Percentiles rank a stretch among this genome's conserved stretches.
These are phyloP conservation scores for Arrhopalites spinosus DNA, from an alignment of 2,888 invertebrate species.

Conservation along the genomic window DNA sequence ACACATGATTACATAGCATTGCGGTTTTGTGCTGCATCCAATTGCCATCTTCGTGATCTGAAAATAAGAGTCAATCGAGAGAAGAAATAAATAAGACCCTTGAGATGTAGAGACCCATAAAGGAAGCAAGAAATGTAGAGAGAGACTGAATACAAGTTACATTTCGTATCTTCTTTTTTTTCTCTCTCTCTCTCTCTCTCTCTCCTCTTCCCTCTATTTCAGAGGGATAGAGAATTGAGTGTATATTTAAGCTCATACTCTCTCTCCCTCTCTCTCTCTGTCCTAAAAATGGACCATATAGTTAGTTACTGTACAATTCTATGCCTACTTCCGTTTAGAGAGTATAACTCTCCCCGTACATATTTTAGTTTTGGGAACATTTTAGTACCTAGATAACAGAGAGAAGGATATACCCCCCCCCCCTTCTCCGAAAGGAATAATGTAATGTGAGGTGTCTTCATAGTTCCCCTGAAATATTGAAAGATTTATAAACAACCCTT, in stretches of 20 bases:
- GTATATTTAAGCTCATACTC: not conserved
- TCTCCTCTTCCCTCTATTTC: not conserved
- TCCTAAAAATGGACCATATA: not conserved
- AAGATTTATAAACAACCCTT: conserved; percentile 56
- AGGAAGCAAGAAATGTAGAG: not conserved
- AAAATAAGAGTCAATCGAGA: conserved; percentile 35
- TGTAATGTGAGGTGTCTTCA: conserved; percentile 43
- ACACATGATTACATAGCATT: not conserved
- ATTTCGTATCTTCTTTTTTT: not conserved
- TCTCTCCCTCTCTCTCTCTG: too few species aligned
- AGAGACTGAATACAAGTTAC: not conserved
- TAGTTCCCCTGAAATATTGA: conserved; percentile 47
- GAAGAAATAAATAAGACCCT: conserved; percentile 42
- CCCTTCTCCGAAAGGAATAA: not conserved
- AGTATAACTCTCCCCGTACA: too few species aligned
- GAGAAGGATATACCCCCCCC: not conserved
- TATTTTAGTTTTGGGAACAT: too few species aligned
- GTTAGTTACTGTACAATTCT: not conserved
- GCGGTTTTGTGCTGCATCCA: not conserved
- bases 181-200: conserved; percentile 1
- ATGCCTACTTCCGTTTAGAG: not conserved
- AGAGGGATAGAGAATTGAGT: not conserved
- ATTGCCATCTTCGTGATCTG: not conserved
- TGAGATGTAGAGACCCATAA: conserved; percentile 35
- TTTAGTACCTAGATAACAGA: too few species aligned